phyloP scores from a whole-genome alignment of 2,113 vertebrate genomes.

The Dolichallabes microphthalmus region DNA sequence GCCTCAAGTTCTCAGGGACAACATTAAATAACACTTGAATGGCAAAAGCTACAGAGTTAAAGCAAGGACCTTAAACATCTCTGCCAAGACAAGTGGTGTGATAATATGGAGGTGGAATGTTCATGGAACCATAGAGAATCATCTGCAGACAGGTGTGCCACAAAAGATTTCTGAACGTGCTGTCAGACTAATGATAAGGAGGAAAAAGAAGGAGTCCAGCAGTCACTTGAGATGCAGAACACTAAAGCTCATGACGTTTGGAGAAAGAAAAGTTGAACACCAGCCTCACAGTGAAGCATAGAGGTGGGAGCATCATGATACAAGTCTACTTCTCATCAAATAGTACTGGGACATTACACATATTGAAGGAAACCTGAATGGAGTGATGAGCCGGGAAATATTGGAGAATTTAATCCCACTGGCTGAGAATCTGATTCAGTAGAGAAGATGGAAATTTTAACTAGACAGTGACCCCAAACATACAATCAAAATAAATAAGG shows the following conservation, averaged over 20 bases:
- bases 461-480: neutral
- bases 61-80: neutral
- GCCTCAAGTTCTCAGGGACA: neutral
- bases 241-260: neutral
- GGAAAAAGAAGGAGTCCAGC: neutral
- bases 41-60: neutral
- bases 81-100: neutral
- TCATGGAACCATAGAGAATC: neutral
- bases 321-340: neutral
- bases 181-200: neutral
- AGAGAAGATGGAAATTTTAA: neutral
- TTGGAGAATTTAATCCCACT: neutral
- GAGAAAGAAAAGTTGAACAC: too few relatives aligned
- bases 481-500: neutral
- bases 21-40: neutral
- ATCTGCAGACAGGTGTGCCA: neutral
- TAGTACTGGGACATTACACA: neutral
- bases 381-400: neutral
- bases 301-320: neutral
- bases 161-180: neutral
- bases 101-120: neutral
- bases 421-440: neutral
- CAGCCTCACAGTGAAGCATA: neutral
- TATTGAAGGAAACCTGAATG: neutral
- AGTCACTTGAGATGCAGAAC: neutral